Evolutionary conservation across 2,113 vertebrate genomes (phyloP).

Genomic region (Phocoena phocoena): DNA sequence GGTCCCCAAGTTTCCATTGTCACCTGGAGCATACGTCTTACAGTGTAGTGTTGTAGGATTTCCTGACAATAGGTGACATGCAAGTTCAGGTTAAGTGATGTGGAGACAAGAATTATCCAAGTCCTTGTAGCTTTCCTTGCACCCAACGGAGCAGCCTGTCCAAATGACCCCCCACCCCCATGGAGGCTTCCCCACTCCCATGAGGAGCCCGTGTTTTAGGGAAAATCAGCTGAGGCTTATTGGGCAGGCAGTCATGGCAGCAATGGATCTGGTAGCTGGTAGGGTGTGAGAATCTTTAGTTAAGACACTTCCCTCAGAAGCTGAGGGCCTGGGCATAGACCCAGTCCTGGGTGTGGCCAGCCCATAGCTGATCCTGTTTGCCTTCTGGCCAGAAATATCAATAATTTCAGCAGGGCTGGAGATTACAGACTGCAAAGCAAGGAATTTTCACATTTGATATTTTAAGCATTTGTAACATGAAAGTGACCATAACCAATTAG

Average conservation of each 20-base stretch:
- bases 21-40: no score
- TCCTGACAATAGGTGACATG: no score
- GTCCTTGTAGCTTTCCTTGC: no score
- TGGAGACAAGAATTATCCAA: no score
- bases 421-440: not conserved
- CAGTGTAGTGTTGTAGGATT: no score
- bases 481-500: not conserved
- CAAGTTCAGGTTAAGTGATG: no score
- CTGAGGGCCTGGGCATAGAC: not conserved
- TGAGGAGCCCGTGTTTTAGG: not conserved
- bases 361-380: not conserved
- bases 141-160: not conserved
- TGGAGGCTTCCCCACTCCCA: rapidly evolving
- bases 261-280: no score
- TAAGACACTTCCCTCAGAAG: no score
- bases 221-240: not conserved
- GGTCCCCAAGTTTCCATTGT: no score
- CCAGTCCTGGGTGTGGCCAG: not conserved
- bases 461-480: not conserved
- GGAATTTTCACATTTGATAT: not conserved
- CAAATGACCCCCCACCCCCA: not conserved
- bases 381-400: not conserved
- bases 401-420: not conserved
- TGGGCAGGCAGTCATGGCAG: no score
- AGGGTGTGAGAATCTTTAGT: not conserved